A percentile compares a stretch with the other conserved stretches of the same genome.
Conservation (phyloP, 2,888 invertebrate genomes). For the Panorpa germanica region DNA sequence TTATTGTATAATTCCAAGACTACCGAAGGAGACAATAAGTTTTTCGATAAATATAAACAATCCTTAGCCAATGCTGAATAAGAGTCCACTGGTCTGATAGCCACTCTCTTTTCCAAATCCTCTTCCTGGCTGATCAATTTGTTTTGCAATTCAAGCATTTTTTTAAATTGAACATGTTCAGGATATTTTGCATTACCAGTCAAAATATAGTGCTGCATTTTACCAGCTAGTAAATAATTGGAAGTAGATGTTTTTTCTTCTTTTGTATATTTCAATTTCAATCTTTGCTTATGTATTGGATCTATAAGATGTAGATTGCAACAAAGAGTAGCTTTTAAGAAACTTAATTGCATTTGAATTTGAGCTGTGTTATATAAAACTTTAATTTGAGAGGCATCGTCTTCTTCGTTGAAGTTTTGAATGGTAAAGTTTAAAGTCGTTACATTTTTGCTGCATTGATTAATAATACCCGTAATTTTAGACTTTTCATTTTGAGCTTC, state of each 20-base stretch:
- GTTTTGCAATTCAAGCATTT: no score
- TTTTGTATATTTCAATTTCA: constrained; percentile 48
- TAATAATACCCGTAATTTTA: constrained; percentile 13
- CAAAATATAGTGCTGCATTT: constrained; percentile 30
- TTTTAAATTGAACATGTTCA: no score
- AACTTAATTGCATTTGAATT: constrained; percentile 25
- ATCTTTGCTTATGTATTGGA: constrained; percentile 57
- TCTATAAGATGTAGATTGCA: constrained; percentile 55
- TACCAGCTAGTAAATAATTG: constrained; percentile 31
- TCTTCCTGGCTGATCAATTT: no score
- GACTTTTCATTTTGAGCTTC: constrained; percentile 11
- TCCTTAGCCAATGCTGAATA: no score
- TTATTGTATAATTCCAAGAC: no score
- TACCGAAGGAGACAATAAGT: no score
- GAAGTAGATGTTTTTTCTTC: constrained; percentile 50
- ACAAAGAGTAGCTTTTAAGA: constrained; percentile 34
- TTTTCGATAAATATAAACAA: no score
- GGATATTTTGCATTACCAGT: no score
- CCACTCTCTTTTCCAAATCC: no score
- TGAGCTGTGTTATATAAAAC: constrained; percentile 1
- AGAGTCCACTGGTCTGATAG: no score
- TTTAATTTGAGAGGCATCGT: constrained; percentile 12
- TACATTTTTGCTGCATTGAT: constrained; percentile 10
- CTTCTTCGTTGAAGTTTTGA: constrained; percentile 7
- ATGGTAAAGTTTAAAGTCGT: constrained; percentile 10